These are phyloP conservation scores for Charaxes varanes DNA, from an alignment of 1,140 invertebrate genomes.

Conservation along the genomic window DNA sequence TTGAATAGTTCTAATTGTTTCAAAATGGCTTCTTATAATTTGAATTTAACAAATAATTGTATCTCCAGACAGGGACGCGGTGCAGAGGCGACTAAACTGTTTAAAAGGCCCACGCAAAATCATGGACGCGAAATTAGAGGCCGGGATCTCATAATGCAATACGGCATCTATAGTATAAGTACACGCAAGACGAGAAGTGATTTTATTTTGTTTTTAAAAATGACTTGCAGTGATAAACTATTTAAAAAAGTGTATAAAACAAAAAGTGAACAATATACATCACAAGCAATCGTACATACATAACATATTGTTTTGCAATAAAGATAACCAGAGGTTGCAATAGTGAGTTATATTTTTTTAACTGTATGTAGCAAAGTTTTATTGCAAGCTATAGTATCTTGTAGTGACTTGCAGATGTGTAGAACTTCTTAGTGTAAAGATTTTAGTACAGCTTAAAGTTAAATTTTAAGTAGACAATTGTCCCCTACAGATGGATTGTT, in stretches of 20 bases:
- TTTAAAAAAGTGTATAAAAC: constrained; percentile 61
- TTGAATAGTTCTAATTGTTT: neutral
- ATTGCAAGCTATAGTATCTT: constrained; percentile 35
- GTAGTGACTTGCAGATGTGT: constrained; percentile 37
- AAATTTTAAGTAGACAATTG: constrained; percentile 28
- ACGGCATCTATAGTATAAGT: constrained; percentile 38
- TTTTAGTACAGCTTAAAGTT: constrained; percentile 47
- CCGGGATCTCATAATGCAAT: constrained; percentile 68
- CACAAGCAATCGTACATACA: constrained; percentile 40
- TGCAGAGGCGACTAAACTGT: constrained; percentile 64
- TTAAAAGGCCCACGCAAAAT: constrained; percentile 62
- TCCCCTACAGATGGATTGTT: constrained; percentile 24
- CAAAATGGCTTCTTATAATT: neutral
- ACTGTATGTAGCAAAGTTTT: constrained; percentile 39
- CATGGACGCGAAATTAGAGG: constrained; percentile 64
- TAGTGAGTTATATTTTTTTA: constrained; percentile 72
- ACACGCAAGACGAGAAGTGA: constrained; percentile 64
- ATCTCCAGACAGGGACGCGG: constrained; percentile 60
- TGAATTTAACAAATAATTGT: constrained; percentile 5
- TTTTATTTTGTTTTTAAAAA: constrained; percentile 67
- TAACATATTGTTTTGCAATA: constrained; percentile 45
- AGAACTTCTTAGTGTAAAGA: constrained; percentile 40
- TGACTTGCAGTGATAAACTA: constrained; percentile 53
- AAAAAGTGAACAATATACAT: constrained; percentile 58
- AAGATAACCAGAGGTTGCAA: constrained; percentile 64